Conservation (phyloP, 2,113 vertebrate genomes). For the Elachura formosa region DNA sequence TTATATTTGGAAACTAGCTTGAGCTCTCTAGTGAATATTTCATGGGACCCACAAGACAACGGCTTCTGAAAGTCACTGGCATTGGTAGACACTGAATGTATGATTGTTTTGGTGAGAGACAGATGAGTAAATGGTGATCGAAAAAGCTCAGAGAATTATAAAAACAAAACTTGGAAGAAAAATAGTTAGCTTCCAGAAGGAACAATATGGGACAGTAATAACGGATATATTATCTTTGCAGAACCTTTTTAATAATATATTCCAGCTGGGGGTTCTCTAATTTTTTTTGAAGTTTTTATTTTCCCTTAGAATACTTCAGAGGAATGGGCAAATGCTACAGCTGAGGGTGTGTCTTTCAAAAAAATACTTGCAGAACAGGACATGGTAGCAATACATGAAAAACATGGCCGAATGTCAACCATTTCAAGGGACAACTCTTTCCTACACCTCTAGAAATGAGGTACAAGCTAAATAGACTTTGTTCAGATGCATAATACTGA, state of each 20-base stretch:
- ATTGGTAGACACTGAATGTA: neutral
- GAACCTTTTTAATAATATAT: neutral
- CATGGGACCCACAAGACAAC: neutral
- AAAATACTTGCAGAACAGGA: neutral
- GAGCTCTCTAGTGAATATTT: slow-evolving; percentile 14
- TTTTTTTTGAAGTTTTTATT: neutral
- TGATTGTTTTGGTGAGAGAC: neutral
- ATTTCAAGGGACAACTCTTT: neutral
- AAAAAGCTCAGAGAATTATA: neutral
- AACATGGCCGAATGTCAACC: neutral
- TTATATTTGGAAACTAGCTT: slow-evolving; percentile 13
- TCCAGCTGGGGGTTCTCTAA: neutral
- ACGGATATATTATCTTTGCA: neutral
- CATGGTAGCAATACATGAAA: neutral
- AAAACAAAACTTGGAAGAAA: neutral
- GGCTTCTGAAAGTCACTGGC: neutral
- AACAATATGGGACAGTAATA: neutral
- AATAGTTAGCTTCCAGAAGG: neutral
- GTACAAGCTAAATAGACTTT: neutral
- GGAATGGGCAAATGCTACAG: neutral
- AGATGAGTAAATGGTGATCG: neutral
- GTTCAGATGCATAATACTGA: neutral
- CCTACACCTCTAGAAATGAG: neutral
- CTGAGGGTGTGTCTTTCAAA: neutral
- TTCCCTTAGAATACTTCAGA: neutral